Percentiles rank a stretch among this genome's conserved stretches.
Evolutionary conservation across 2,113 vertebrate species (phyloP).

Genomic region (Ammodytes dubius): DNA sequence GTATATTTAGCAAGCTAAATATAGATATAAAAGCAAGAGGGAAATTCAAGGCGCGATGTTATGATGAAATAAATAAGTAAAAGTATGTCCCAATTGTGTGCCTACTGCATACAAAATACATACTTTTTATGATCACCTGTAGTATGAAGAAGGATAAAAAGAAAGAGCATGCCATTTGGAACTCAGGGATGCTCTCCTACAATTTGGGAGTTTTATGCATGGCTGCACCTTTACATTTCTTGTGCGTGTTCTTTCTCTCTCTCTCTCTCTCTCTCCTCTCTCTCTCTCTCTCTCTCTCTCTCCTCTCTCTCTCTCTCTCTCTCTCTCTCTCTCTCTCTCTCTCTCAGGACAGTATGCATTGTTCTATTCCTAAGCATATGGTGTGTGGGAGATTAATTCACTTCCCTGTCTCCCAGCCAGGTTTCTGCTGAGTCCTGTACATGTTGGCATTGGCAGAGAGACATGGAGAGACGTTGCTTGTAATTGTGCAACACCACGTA

Average conservation of each 20-base stretch:
- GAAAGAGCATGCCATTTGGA: too few species aligned
- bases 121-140: too few species aligned
- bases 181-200: neutral
- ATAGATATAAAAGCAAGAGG: too few species aligned
- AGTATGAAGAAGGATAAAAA: too few species aligned
- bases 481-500: slow-evolving; percentile 33
- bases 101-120: too few species aligned
- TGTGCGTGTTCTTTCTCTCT: neutral
- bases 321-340: neutral
- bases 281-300: neutral
- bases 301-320: neutral
- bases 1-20: too few species aligned
- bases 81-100: too few species aligned
- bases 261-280: too few species aligned
- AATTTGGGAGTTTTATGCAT: slow-evolving; percentile 1
- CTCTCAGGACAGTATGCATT: slow-evolving; percentile 24
- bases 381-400: slow-evolving; percentile 50
- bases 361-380: slow-evolving; percentile 52
- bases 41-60: too few species aligned
- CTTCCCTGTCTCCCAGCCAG: slow-evolving; percentile 44
- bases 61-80: too few species aligned
- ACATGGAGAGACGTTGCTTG: neutral
- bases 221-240: slow-evolving; percentile 15
- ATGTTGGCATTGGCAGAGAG: slow-evolving; percentile 34
- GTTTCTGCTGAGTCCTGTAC: slow-evolving; percentile 44